phyloP scores from a whole-genome alignment of 2,888 invertebrate species.

The Cremastobaeus sp. region DNA sequence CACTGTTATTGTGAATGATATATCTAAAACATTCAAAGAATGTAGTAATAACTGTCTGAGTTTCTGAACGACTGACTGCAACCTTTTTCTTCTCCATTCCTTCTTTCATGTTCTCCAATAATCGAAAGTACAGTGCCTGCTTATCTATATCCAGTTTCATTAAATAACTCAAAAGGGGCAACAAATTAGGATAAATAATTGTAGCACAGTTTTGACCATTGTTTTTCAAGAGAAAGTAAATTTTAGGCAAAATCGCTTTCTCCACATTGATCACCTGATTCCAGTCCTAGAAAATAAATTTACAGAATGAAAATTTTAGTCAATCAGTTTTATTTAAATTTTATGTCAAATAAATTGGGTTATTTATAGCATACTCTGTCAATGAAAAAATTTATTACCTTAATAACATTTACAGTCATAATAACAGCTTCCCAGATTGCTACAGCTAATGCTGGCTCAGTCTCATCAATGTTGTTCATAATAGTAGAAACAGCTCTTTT shows the following conservation, averaged over 20 bases:
- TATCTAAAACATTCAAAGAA: conserved; percentile 88
- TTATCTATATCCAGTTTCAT: conserved; percentile 80
- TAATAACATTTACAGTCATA: conserved; percentile 81
- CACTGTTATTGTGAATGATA: conserved; percentile 80
- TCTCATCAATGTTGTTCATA: conserved; percentile 84
- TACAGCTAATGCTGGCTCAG: conserved; percentile 83
- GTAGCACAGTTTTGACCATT: conserved; percentile 89
- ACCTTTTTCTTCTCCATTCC: conserved; percentile 83
- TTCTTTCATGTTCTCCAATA: conserved; percentile 84
- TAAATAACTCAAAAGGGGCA: conserved; percentile 87
- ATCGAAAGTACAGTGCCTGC: conserved; percentile 81
- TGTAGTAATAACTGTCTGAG: conserved; percentile 83
- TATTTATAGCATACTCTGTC: no score
- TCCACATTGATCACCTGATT: conserved; percentile 85
- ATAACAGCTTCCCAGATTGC: conserved; percentile 88
- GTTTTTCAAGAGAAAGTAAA: conserved; percentile 83
- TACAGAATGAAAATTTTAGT: no score
- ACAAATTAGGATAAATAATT: conserved; percentile 85
- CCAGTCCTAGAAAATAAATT: conserved; percentile 87
- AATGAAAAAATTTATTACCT: conserved; percentile 75
- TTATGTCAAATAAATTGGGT: no score
- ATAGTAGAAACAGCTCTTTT: conserved; percentile 81
- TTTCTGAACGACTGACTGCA: conserved; percentile 83
- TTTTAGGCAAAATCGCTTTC: conserved; percentile 85
- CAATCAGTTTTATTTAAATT: no score